phyloP scores from a whole-genome alignment of 2,797 vertebrate genomes.

The Heteromormyrus szaboi region DNA sequence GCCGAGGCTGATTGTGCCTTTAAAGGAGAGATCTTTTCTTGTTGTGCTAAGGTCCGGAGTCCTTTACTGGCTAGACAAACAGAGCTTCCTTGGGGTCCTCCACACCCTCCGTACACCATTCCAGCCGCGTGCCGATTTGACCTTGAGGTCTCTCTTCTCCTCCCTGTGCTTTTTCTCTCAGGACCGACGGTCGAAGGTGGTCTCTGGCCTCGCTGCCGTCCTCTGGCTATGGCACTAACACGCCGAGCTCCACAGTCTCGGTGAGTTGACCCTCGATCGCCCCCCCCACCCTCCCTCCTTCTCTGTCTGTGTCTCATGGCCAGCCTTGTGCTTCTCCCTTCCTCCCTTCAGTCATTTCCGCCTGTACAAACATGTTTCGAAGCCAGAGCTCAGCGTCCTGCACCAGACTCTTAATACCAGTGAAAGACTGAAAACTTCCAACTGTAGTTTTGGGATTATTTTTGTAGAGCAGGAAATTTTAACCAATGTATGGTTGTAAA shows the following conservation, averaged over 20 bases:
- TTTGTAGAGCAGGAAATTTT: background rate
- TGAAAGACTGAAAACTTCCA: background rate
- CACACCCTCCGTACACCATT: background rate
- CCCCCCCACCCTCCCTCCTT: background rate
- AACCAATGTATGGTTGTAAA: background rate
- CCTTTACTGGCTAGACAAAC: background rate
- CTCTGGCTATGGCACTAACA: conserved; percentile 95
- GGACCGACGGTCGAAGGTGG: conserved; percentile 92
- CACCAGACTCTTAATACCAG: background rate
- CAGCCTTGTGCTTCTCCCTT: background rate
- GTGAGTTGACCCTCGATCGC: conserved; percentile 59
- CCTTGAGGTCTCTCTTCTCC: background rate
- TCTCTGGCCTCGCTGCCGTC: conserved; percentile 92
- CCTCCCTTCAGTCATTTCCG: background rate
- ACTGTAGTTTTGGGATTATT: background rate
- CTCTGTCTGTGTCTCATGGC: background rate
- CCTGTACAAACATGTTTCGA: conserved; percentile 18
- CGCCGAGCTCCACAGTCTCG: conserved; percentile 94
- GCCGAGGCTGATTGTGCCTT: background rate
- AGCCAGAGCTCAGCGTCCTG: background rate
- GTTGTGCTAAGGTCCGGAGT: background rate
- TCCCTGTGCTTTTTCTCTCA: conserved; percentile 34
- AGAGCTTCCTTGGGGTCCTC: background rate
- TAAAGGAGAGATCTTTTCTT: background rate
- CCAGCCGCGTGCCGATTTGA: background rate